Base-by-base conservation (phyloP, 1,140 invertebrate genomes). In the Drosophila micromelanica region DNA sequence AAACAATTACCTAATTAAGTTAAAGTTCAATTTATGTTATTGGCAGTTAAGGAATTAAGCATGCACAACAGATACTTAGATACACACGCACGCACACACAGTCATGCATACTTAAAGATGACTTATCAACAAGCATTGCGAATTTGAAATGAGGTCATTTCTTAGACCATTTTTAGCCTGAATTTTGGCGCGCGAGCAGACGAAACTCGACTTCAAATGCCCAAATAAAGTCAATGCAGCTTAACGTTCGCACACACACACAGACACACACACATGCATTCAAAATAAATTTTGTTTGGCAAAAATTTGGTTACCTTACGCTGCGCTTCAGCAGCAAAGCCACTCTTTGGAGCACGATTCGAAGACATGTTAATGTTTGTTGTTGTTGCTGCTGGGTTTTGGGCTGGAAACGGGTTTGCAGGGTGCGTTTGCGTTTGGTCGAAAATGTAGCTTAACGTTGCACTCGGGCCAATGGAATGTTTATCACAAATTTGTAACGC, bases 241-340 rank as follows among this genome's bases (percentile, higher is more conserved):
- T 54, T 46, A 63, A 27, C 68, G 51, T 32, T 38, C 37, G 27
- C 49, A 43, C 37, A 56, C 37, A 77, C 51, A 54, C 71, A 61
- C 17, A 17, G 2, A 17, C 35, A 46, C 30, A 49, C 46, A 23
- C 15, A 35, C 35, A 49, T 11, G 27, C 30, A 73, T 40, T 43
- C 13, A 57, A 30, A 32, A 56, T 60, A 30, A 20, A 40, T 55
- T 48, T 64, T 76, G 78, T 81, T 78, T 69, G 82, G 67, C 75
- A 86, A 87, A 56, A 68, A 59, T 77, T 89, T 89, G 80, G 93
- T 94, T 93, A 98, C 97, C 95, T 98, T 98, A 91, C 96, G 94
- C 93, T 98, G 97, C 35, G 97, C 97, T 92, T 98, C 97, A 37
- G 97, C 97, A 70, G 97, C 97, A 93, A 98, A 97, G 95, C 97